Conservation (phyloP, 2,113 vertebrate genomes). For the Hippotragus niger region DNA sequence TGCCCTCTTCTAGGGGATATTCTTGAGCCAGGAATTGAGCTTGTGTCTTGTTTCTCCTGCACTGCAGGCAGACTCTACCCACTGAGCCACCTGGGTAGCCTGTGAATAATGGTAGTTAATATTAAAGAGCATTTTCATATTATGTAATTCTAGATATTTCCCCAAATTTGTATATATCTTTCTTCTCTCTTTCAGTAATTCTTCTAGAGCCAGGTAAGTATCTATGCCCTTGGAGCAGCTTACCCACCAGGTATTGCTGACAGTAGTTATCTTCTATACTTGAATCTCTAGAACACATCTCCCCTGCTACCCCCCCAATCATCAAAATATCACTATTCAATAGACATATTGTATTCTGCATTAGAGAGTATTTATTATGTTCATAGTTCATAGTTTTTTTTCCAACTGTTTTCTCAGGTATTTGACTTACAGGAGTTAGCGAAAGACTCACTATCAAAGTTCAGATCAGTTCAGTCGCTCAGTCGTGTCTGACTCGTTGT, state of each 20-base stretch:
- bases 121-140: not conserved
- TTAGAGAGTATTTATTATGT: not conserved
- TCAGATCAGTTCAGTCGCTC: too few relatives aligned
- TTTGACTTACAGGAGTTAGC: not conserved
- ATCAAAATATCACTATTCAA: not conserved
- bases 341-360: not conserved
- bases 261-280: not conserved
- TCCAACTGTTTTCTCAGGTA: not conserved
- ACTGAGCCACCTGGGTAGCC: not conserved
- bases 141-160: not conserved
- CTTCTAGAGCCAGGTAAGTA: not conserved
- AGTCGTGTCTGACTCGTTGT: fast-evolving
- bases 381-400: not conserved
- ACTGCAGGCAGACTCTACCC: not conserved
- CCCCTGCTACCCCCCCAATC: fast-evolving
- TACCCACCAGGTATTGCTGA: not conserved
- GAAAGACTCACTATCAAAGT: not conserved
- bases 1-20: not conserved
- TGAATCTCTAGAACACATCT: not conserved
- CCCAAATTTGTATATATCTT: not conserved
- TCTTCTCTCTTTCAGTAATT: not conserved
- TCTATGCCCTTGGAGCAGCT: not conserved
- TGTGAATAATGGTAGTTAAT: not conserved
- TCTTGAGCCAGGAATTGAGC: not conserved
- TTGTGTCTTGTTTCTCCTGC: not conserved